Evolutionary conservation across 2,797 vertebrate genomes (phyloP).

Genomic region (Hydrocynus forskahlii): DNA sequence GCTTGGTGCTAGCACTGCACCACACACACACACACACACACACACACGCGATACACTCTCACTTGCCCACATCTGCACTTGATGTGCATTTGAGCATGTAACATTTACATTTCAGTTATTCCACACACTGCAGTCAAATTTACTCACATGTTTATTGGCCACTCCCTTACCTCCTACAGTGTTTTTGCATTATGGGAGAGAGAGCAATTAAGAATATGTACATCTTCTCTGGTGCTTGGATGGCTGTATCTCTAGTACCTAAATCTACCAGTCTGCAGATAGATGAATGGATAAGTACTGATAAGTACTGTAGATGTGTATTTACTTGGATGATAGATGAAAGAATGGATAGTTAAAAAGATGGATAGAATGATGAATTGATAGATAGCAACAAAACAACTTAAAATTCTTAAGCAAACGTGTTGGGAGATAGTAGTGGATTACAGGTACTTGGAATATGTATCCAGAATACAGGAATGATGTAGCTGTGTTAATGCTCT

Average conservation of each 20-base stretch:
- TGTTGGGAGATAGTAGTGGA: neutral
- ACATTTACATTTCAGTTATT: neutral
- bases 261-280: too few species aligned
- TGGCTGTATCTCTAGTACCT: too few species aligned
- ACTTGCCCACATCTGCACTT: neutral
- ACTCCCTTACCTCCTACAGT: neutral
- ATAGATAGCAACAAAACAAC: neutral
- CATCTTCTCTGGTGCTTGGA: too few species aligned
- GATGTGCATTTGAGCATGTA: neutral
- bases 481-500: too few species aligned
- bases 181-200: neutral
- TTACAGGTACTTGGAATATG: too few species aligned
- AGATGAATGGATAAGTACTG: neutral
- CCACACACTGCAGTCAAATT: neutral
- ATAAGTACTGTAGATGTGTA: too few species aligned
- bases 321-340: too few species aligned
- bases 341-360: neutral
- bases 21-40: neutral
- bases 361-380: neutral
- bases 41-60: constrained; percentile 18
- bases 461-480: too few species aligned
- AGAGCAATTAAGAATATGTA: neutral
- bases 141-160: neutral
- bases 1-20: constrained; percentile 24
- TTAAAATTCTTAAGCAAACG: too few species aligned